Percentiles rank a stretch among this genome's conserved stretches.
phyloP scores from a whole-genome alignment of 2,797 vertebrate genomes.

The Phyllotis vaccarum region DNA sequence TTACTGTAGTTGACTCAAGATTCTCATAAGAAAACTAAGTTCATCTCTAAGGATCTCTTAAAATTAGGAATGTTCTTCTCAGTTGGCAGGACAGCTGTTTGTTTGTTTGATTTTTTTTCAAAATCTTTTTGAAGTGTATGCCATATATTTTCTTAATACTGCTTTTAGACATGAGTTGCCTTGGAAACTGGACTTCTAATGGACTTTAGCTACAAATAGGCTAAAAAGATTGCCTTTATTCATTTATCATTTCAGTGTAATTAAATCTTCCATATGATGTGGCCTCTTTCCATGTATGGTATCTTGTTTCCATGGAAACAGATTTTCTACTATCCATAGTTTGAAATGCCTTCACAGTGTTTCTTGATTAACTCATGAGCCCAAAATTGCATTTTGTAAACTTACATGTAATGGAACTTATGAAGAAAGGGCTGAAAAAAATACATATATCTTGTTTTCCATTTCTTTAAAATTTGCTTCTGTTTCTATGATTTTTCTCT shows the following conservation, averaged over 20 bases:
- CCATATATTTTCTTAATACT: slow-evolving; percentile 72
- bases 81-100: slow-evolving; percentile 35
- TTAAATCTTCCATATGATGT: slow-evolving; percentile 80
- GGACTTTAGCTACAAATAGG: slow-evolving; percentile 73
- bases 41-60: slow-evolving; percentile 47
- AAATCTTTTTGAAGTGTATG: slow-evolving; percentile 70
- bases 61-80: slow-evolving; percentile 70
- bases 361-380: slow-evolving; percentile 74
- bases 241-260: slow-evolving; percentile 83
- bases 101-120: slow-evolving; percentile 48
- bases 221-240: slow-evolving; percentile 75
- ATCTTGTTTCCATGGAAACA: slow-evolving; percentile 78
- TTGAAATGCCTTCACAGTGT: slow-evolving; percentile 73
- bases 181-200: slow-evolving; percentile 79
- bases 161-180: slow-evolving; percentile 77
- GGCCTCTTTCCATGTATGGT: slow-evolving; percentile 67
- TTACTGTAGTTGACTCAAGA: slow-evolving; percentile 19
- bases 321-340: slow-evolving; percentile 71
- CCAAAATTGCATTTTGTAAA: slow-evolving; percentile 76
- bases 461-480: slow-evolving; percentile 78
- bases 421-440: slow-evolving; percentile 62
- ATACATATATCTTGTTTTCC: slow-evolving; percentile 65
- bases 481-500: slow-evolving; percentile 77
- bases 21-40: slow-evolving; percentile 56
- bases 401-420: slow-evolving; percentile 69